Percentiles rank a stretch among this genome's conserved stretches.
Evolutionary conservation across 1,140 invertebrate genomes (phyloP).

Genomic region (Drosophila oshimai): DNA sequence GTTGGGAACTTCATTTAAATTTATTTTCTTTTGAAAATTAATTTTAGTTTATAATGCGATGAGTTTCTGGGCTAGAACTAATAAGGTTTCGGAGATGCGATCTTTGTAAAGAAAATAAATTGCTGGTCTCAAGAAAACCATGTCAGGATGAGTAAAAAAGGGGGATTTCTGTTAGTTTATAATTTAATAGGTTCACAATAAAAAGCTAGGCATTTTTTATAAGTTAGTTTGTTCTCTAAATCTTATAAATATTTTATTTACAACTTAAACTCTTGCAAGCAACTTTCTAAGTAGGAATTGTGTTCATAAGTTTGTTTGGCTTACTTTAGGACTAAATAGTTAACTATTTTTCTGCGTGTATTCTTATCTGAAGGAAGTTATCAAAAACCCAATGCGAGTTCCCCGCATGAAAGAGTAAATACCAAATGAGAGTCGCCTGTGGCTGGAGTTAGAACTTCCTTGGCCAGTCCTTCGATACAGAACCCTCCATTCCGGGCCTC

Average conservation of each 20-base stretch:
- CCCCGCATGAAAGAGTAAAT: slow-evolving; percentile 43
- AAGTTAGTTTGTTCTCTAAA: no score
- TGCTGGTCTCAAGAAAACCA: not conserved
- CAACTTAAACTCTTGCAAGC: no score
- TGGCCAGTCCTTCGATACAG: not conserved
- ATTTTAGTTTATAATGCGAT: slow-evolving; percentile 14
- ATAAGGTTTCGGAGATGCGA: not conserved
- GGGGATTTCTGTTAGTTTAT: no score
- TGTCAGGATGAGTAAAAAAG: no score
- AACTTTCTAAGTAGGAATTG: no score
- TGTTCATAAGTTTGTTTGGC: no score
- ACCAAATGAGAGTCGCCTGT: slow-evolving; percentile 1
- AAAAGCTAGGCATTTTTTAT: no score
- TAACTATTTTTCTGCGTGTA: not conserved
- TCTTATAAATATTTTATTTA: no score
- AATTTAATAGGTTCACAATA: no score
- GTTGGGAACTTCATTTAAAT: slow-evolving; percentile 38
- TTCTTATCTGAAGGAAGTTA: slow-evolving; percentile 10
- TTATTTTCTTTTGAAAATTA: slow-evolving; percentile 19
- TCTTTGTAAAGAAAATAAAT: not conserved
- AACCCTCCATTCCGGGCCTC: slow-evolving; percentile 1
- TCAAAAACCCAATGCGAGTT: slow-evolving; percentile 13
- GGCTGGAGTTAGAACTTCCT: slow-evolving; percentile 17
- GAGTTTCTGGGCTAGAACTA: slow-evolving; percentile 3
- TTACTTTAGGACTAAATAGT: no score